Base-by-base conservation (phyloP, 2,888 invertebrate species). In the Strigamia crassipes region DNA sequence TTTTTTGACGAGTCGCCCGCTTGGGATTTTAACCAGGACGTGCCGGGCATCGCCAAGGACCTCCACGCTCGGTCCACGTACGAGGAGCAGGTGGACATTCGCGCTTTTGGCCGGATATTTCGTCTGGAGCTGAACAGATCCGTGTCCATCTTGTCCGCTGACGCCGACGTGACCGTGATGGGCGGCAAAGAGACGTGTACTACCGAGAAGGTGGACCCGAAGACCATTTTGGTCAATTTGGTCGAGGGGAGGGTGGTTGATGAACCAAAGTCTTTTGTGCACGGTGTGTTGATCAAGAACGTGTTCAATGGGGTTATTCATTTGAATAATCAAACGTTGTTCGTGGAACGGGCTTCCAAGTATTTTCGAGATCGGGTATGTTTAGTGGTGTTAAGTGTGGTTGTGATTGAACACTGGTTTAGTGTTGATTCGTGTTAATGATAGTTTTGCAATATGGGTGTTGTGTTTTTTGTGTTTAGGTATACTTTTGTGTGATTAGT, bases 311-410 rank as follows among this genome's bases (percentile, higher is more conserved):
- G 82, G 2, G 46, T 79, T 10, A 82, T 82, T 23, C 78, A 56
- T 15, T 5, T 61, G 21, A 18, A 6, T 12, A 78, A 78, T 31
- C 56, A 82, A 13, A 82, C 79, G 10, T 38, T 79, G 23, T 82
- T 78, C 23, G 82, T 82, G 23, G 82, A 82, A 27, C n/a, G 31
- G 21, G 82, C 82, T 15, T 42, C 78, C 9, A 82, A 79, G 23
- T 78, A 46, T 56, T 82, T 82, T 15, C 21, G 34, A 10, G 34
- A 27, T 56, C 23, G 56, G 34, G 81, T 81, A 61, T 8, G 46
- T 80, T n/a, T n/a, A n/a, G n/a, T n/a, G n/a, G n/a, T n/a, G n/a
- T n/a, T n/a, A n/a, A n/a, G n/a, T n/a, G n/a, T n/a, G n/a, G n/a
- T n/a, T n/a, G n/a, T n/a, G n/a, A n/a, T n/a, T n/a, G n/a, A n/a